Evolutionary conservation across 2,113 vertebrate species (phyloP).

Genomic region (Psittacara wagleri): DNA sequence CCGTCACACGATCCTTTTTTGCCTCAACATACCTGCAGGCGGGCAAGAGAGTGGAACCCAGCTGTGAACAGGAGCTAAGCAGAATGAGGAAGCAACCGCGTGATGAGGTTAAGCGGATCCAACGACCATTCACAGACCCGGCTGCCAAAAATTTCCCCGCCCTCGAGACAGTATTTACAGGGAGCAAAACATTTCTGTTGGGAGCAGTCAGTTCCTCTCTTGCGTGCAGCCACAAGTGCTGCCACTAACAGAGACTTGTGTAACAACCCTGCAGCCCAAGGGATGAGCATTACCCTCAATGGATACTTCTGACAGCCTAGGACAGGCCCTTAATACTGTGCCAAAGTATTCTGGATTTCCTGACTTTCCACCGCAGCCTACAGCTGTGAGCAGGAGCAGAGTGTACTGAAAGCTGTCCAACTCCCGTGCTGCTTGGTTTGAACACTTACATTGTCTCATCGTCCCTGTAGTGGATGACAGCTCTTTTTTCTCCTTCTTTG

Average conservation of each 20-base stretch:
- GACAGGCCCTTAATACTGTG: not conserved
- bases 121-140: not conserved
- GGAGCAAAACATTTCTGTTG: not conserved
- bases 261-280: not conserved
- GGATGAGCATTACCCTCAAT: not conserved
- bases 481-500: conserved; percentile 92
- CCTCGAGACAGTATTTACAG: not conserved
- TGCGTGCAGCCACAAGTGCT: conserved; percentile 19
- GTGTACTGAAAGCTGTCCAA: rapidly evolving
- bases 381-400: not conserved
- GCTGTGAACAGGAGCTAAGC: not conserved
- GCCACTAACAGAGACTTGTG: not conserved
- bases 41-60: conserved; percentile 6
- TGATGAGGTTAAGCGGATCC: not conserved
- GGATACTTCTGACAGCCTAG: not conserved
- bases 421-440: not conserved
- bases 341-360: not conserved
- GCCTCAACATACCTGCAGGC: conserved; percentile 92
- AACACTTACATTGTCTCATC: conserved; percentile 94
- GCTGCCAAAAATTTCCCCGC: not conserved
- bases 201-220: not conserved
- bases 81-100: rapidly evolving
- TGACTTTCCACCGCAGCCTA: not conserved
- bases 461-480: conserved; percentile 97
- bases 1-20: conserved; percentile 97